Base-by-base conservation (phyloP, 2,888 invertebrate species). In the Drosophila ezoana region DNA sequence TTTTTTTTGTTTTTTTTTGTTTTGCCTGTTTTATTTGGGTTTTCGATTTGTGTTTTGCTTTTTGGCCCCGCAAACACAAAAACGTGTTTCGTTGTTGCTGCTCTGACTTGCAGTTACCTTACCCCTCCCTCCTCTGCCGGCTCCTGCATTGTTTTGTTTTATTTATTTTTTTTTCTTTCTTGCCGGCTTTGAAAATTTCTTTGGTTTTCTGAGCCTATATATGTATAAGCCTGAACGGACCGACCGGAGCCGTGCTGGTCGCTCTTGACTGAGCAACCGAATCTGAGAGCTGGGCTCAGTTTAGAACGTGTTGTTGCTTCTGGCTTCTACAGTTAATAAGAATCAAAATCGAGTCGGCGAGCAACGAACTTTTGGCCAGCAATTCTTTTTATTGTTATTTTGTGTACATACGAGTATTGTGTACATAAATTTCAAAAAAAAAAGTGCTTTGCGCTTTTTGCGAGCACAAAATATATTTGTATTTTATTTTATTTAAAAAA, bases 281-380 rank as follows among this genome's bases (percentile, higher is more conserved):
- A 13, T 47, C 38, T 60, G 44, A 41, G 51, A 62, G 56, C 44
- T 23, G 62, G 40, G 70, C 56, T 65, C 38, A 60, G 56, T 45
- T 68, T 60, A 67, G 76, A 84, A 81, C 79, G 72, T 77, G 47
- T 72, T 62, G 70, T 57, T 68, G 48, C 56, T 73, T 35, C 61
- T 48, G 58, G 71, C 70, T 52, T 61, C 59, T 69, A 59, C 63
- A 49, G 48, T 49, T 67, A 76, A 65, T 32, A 66, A 57, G 73
- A 71, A 80, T 53, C 52, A 48, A 65, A 75, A 53, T 76, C 69
- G 61, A 79, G 76, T 53, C 58, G 49, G 58, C 72, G 78, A 77
- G 86, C 82, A 82, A 82, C 83, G 82, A 85, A 85, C 88, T 83
- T 81, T 79, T 71, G 70, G 72, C 72, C 67, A 79, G 76, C 64